These are phyloP conservation scores for Gortyna flavago DNA, from an alignment of 2,888 invertebrate genomes.

Conservation along the genomic window DNA sequence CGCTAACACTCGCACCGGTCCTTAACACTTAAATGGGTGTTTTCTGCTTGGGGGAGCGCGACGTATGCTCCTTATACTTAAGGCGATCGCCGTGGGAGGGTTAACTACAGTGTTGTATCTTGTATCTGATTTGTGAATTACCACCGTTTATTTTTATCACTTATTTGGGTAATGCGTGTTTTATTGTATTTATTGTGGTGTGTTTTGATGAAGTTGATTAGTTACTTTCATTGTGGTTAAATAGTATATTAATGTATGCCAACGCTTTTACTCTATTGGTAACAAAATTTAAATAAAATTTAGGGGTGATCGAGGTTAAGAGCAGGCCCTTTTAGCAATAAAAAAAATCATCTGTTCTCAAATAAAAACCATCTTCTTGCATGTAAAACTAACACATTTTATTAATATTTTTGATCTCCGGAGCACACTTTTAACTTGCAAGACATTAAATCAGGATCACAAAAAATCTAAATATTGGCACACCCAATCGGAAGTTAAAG, in stretches of 20 bases:
- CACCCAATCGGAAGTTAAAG: constrained; percentile 44
- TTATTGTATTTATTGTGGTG: background rate
- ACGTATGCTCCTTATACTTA: constrained; percentile 82
- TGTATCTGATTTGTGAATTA: constrained; percentile 64
- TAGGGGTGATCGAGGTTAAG: too few species aligned
- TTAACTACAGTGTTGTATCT: constrained; percentile 56
- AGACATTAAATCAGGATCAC: background rate
- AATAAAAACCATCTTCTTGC: background rate
- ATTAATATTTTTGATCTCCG: background rate
- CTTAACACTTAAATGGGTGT: constrained; percentile 80
- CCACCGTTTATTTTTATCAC: constrained; percentile 52
- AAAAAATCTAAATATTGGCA: constrained; percentile 45
- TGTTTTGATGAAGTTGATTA: constrained; percentile 5
- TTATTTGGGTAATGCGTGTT: constrained; percentile 32
- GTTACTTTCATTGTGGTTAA: background rate
- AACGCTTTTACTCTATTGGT: background rate
- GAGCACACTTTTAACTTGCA: background rate
- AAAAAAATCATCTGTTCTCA: background rate
- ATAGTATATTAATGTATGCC: background rate
- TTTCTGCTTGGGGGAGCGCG: constrained; percentile 83
- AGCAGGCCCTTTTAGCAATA: too few species aligned
- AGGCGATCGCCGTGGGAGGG: constrained; percentile 77
- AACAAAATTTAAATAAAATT: background rate
- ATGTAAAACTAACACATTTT: background rate
- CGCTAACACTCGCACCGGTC: constrained; percentile 62